Percentiles rank a stretch among this genome's conserved stretches.
These are phyloP conservation scores for Polydesmus complanatus DNA, from an alignment of 2,888 invertebrate species.

Conservation along the genomic window DNA sequence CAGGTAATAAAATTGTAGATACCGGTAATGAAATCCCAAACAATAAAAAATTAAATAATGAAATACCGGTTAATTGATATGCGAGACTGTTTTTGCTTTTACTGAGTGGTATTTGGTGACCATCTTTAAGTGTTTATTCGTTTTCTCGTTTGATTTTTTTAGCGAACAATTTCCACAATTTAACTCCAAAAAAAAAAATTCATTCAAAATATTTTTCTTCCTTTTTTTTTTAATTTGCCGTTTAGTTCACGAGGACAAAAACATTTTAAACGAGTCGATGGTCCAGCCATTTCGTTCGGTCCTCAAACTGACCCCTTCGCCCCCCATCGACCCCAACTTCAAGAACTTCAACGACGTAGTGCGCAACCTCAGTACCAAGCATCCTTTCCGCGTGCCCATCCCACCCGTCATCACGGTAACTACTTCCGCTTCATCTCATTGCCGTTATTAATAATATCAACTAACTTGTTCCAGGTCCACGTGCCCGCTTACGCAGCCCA, in stretches of 20 bases:
- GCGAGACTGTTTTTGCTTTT: no score
- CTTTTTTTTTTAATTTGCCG: no score
- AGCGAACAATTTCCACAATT: no score
- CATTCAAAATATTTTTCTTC: not conserved
- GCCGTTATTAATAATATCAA: not conserved
- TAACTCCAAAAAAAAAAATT: not conserved
- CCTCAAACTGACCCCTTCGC: conserved; percentile 61
- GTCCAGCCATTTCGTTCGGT: conserved; percentile 54
- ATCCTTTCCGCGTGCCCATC: conserved; percentile 4
- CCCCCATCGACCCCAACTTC: conserved; percentile 58
- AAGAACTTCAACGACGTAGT: conserved; percentile 4
- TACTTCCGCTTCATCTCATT: no score
- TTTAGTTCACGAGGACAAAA: not conserved
- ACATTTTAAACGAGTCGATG: not conserved
- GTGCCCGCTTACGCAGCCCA: conserved; percentile 85
- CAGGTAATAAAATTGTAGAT: no score
- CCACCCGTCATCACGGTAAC: not conserved
- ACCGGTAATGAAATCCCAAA: no score
- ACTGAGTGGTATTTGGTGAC: no score
- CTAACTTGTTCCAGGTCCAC: conserved; percentile 33
- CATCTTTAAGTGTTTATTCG: no score
- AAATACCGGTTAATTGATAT: no score
- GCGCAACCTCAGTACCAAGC: not conserved
- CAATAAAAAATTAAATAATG: no score
- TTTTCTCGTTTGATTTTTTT: no score